Percentiles rank a stretch among this genome's conserved stretches.
Evolutionary conservation across 2,888 invertebrate species (phyloP).

Genomic region (Drosophila yooni): DNA sequence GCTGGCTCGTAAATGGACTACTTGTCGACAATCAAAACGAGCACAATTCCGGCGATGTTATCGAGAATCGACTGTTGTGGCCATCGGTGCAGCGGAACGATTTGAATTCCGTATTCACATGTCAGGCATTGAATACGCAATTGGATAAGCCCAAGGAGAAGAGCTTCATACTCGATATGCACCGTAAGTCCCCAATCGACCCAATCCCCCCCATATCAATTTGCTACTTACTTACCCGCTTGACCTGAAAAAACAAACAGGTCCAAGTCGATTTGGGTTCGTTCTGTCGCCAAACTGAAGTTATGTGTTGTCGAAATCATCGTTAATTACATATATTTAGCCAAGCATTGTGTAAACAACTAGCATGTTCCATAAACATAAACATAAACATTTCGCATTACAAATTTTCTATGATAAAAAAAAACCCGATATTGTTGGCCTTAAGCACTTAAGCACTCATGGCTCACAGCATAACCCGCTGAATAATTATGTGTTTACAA

Average conservation of each 20-base stretch:
- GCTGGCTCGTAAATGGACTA: conserved; percentile 93
- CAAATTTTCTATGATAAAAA: conserved; percentile 10
- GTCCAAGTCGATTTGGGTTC: not conserved
- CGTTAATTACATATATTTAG: not conserved
- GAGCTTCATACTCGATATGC: conserved; percentile 91
- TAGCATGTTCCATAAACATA: not conserved
- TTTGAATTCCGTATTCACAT: conserved; percentile 94
- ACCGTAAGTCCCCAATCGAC: conserved; percentile 88
- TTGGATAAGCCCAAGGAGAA: conserved; percentile 92
- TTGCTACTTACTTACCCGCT: not conserved
- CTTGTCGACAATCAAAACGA: conserved; percentile 93
- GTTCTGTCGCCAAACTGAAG: not conserved
- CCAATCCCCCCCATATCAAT: conserved; percentile 6
- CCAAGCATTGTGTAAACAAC: conserved; percentile 1
- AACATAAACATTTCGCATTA: conserved; percentile 18
- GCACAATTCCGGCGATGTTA: conserved; percentile 93
- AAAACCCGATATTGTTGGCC: not conserved
- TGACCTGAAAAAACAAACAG: conserved; percentile 14
- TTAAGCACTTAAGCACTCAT: conserved; percentile 4
- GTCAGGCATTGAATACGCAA: conserved; percentile 94
- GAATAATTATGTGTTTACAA: conserved; percentile 65
- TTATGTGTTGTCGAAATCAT: not conserved
- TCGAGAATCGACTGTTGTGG: conserved; percentile 92
- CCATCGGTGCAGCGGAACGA: conserved; percentile 91
- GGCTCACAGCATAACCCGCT: conserved; percentile 18